Evolutionary conservation across 1,140 invertebrate species (phyloP).

Genomic region (Drosophila ironensis): DNA sequence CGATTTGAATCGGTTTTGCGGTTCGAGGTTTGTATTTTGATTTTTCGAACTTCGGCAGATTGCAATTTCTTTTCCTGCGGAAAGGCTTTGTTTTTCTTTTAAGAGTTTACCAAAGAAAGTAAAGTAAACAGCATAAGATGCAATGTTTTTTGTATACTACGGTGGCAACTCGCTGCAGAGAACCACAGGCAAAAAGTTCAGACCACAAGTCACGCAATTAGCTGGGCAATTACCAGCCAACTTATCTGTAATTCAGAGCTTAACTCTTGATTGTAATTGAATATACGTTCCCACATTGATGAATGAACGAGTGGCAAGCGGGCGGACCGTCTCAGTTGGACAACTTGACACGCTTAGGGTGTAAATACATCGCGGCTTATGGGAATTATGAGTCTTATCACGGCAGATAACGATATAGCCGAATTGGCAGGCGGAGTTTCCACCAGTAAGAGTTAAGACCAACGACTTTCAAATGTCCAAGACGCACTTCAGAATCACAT

Average conservation of each 20-base stretch:
- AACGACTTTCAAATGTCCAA: conserved; percentile 57
- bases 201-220: conserved; percentile 32
- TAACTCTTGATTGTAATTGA: conserved; percentile 13
- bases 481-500: conserved; percentile 8
- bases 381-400: background rate
- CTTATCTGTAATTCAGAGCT: conserved; percentile 7
- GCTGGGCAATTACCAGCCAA: conserved; percentile 18
- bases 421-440: conserved; percentile 17
- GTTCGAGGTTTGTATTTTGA: no score
- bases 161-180: conserved; percentile 1
- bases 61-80: no score
- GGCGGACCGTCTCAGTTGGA: background rate
- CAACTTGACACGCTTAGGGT: conserved; percentile 6
- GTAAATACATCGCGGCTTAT: background rate
- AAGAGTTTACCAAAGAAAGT: no score
- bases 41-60: no score
- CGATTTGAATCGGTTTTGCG: no score
- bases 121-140: conserved; percentile 22
- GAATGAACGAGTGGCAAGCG: conserved; percentile 4
- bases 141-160: conserved; percentile 34
- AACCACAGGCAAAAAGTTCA: background rate
- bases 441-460: conserved; percentile 1
- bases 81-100: no score
- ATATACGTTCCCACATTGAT: conserved; percentile 5
- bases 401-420: conserved; percentile 17